Percentiles rank a stretch among this genome's conserved stretches.
Evolutionary conservation across 64 coral and sea anemone genomes (phyloP).

Genomic region (Stylophora pistillata): DNA sequence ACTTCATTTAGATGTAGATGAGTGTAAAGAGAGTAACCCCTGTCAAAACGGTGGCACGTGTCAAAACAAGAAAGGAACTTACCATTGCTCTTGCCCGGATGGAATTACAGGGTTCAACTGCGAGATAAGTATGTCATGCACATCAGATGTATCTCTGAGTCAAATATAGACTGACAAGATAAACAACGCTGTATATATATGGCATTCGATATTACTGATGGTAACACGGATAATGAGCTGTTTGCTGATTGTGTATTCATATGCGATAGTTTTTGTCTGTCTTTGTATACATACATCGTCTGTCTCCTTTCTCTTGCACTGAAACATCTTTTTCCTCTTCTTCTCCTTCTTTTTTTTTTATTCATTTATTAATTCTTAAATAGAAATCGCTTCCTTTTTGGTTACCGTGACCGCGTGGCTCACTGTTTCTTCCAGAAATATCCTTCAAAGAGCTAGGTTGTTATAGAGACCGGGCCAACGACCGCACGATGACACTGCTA

Average conservation of each 20-base stretch:
- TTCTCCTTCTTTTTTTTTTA: not conserved
- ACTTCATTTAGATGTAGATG: slow-evolving; percentile 54
- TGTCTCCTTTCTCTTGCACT: not conserved
- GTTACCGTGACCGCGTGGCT: not conserved
- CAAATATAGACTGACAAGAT: not conserved
- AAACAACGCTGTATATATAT: not conserved
- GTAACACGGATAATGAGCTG: no score
- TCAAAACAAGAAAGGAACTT: slow-evolving; percentile 41
- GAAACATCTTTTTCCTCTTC: not conserved
- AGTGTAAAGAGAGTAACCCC: slow-evolving; percentile 51
- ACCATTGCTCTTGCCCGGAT: slow-evolving; percentile 39
- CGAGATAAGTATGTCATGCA: slow-evolving; percentile 22
- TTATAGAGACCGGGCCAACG: slow-evolving; percentile 1
- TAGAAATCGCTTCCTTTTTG: no score
- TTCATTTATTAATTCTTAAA: no score
- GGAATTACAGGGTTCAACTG: slow-evolving; percentile 45
- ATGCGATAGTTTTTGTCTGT: no score
- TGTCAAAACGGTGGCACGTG: slow-evolving; percentile 58
- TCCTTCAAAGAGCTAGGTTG: slow-evolving; percentile 21
- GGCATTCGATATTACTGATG: no score
- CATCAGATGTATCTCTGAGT: not conserved
- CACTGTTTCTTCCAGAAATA: slow-evolving; percentile 4
- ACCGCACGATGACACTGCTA: slow-evolving; percentile 8
- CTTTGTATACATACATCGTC: no score
- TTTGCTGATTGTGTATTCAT: no score